Percentiles rank a stretch among this genome's conserved stretches.
Evolutionary conservation across 2,797 vertebrate genomes (phyloP).

Genomic region (Nothura maculosa): DNA sequence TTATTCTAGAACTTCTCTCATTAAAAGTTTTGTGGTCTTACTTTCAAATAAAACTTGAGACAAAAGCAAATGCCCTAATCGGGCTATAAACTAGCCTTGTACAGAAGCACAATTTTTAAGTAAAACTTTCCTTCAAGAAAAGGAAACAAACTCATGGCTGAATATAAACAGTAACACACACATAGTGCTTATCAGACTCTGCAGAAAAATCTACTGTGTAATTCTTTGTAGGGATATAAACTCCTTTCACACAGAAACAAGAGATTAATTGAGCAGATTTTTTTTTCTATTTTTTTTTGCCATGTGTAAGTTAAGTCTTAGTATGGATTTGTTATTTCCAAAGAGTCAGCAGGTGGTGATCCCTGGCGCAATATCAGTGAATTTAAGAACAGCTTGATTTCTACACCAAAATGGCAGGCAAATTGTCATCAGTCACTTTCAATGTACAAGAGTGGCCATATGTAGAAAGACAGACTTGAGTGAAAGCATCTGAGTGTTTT

Average conservation of each 20-base stretch:
- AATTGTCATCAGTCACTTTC: neutral
- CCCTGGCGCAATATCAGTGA: neutral
- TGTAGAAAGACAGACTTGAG: neutral
- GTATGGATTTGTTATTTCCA: neutral
- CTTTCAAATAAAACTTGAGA: slow-evolving; percentile 8
- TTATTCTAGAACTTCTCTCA: neutral
- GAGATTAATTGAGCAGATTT: neutral
- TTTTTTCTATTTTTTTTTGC: too few relatives aligned
- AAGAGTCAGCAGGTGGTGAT: neutral
- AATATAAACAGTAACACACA: neutral
- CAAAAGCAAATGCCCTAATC: neutral
- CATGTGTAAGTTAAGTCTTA: neutral
- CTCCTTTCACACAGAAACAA: neutral
- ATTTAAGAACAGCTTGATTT: neutral
- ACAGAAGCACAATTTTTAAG: slow-evolving; percentile 3
- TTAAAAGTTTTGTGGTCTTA: neutral
- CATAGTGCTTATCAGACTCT: neutral
- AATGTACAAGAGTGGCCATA: neutral
- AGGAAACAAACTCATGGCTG: neutral
- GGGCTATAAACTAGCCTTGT: neutral
- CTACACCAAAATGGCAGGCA: neutral
- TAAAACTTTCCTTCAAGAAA: neutral
- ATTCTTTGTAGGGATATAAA: neutral
- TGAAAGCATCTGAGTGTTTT: neutral
- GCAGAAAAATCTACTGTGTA: neutral